Conservation (phyloP, 2,113 vertebrate genomes). For the Tachysurus fulvidraco region DNA sequence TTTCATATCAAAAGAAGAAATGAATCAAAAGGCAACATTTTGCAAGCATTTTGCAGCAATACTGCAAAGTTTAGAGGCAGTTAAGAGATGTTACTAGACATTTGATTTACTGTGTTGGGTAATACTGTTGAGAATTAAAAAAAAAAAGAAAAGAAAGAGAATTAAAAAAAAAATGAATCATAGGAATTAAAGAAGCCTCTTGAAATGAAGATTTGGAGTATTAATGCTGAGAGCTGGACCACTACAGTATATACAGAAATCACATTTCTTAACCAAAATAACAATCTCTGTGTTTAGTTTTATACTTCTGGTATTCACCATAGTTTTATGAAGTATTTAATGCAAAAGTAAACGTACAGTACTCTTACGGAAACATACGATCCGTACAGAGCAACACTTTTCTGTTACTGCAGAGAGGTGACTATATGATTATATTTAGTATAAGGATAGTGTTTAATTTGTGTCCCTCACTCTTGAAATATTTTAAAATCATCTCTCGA, state of each 20-base stretch:
- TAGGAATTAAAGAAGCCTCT: not conserved
- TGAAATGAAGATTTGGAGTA: not conserved
- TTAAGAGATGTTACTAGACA: constrained; percentile 2
- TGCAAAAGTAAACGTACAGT: not conserved
- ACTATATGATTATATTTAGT: not conserved
- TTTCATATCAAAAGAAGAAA: constrained; percentile 41
- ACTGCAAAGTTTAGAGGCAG: constrained; percentile 62
- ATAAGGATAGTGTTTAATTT: not conserved
- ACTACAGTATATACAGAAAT: not conserved
- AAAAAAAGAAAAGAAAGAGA: not conserved
- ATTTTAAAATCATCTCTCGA: no score
- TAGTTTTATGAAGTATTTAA: not conserved
- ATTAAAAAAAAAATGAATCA: not conserved
- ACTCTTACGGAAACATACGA: not conserved
- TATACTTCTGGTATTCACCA: not conserved
- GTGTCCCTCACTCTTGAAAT: no score
- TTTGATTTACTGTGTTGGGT: not conserved
- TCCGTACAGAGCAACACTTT: not conserved
- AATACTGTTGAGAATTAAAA: not conserved
- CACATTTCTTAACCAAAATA: not conserved
- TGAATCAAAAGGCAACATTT: constrained; percentile 70
- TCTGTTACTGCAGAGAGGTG: not conserved
- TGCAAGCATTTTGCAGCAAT: constrained; percentile 76
- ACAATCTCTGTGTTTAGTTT: not conserved
- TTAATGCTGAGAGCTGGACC: not conserved